A percentile compares a stretch with the other conserved stretches of the same genome.
Conservation (phyloP, 2,888 invertebrate genomes). For the Marronus borbonicus region DNA sequence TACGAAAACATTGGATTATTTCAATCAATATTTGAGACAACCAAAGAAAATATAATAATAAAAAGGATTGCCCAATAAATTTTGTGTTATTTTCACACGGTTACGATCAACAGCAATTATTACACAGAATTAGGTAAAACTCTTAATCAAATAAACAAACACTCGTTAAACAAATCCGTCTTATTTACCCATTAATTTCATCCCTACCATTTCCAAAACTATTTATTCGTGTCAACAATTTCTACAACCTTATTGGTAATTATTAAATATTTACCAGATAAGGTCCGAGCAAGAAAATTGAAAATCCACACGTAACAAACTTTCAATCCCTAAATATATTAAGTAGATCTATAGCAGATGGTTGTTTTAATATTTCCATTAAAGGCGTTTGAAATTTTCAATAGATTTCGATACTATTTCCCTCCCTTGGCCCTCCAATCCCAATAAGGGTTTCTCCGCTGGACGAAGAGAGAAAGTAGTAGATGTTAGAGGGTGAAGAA, state of each 20-base stretch:
- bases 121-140: not conserved
- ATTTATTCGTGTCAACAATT: not conserved
- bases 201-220: not conserved
- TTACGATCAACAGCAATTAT: too few relatives aligned
- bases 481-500: slow-evolving; percentile 55
- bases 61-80: too few relatives aligned
- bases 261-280: not conserved
- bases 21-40: too few relatives aligned
- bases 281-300: not conserved
- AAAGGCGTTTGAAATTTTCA: not conserved
- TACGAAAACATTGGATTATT: too few relatives aligned
- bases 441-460: not conserved
- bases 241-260: not conserved
- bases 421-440: not conserved
- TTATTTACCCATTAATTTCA: too few relatives aligned
- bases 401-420: slow-evolving; percentile 32
- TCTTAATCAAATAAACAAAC: not conserved
- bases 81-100: too few relatives aligned
- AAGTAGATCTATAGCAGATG: not conserved
- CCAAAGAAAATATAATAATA: too few relatives aligned
- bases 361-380: not conserved
- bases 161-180: not conserved
- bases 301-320: too few relatives aligned
- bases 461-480: slow-evolving; percentile 32
- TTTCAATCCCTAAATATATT: too few relatives aligned